A percentile compares a stretch with the other conserved stretches of the same genome.
Evolutionary conservation across 2,113 vertebrate species (phyloP).

Genomic region (Urocolius indicus): DNA sequence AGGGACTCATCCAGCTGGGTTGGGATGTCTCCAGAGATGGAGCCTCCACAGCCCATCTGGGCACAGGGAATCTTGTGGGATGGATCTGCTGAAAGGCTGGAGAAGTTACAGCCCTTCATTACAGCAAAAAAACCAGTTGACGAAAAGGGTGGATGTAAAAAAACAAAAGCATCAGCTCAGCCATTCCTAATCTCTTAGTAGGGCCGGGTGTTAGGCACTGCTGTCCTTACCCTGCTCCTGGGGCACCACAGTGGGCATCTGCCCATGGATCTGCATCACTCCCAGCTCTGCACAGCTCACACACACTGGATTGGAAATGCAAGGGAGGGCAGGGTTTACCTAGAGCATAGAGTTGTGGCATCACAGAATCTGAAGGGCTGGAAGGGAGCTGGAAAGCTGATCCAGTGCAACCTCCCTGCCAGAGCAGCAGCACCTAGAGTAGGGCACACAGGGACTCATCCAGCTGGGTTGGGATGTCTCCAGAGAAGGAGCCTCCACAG

Average conservation of each 20-base stretch:
- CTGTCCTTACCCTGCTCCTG: too few species aligned
- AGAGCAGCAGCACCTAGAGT: too few species aligned
- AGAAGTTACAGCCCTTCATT: accelerated
- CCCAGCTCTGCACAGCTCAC: neutral
- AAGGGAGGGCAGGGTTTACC: too few species aligned
- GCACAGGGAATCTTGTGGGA: neutral
- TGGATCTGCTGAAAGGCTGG: neutral
- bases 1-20: too few species aligned
- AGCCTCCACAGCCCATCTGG: too few species aligned
- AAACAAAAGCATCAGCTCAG: neutral
- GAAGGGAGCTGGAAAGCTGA: too few species aligned
- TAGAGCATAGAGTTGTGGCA: neutral
- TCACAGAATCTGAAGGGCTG: accelerated
- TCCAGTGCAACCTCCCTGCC: too few species aligned
- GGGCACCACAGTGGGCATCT: neutral
- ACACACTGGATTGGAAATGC: accelerated
- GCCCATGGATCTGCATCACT: neutral
- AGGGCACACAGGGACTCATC: too few species aligned
- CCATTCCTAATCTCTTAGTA: neutral
- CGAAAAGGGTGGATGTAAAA: neutral
- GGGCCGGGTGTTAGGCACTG: too few species aligned
- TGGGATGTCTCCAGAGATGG: too few species aligned
- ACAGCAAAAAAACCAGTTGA: neutral
- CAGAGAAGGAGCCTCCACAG: too few species aligned
- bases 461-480: too few species aligned